phyloP scores from a whole-genome alignment of 2,113 vertebrate species.

The Shinisaurus crocodilurus region DNA sequence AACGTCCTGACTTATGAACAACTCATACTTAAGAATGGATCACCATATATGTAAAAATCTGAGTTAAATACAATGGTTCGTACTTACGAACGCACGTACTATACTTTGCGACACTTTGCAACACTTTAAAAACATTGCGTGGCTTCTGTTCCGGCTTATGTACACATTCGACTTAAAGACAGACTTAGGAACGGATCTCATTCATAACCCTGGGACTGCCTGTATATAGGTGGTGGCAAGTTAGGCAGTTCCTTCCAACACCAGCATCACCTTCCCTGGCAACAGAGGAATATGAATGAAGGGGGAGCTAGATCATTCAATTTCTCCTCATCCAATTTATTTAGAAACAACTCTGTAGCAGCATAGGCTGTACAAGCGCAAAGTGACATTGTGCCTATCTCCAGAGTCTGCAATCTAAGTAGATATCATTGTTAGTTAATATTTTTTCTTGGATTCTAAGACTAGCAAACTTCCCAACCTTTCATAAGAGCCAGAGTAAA shows the following conservation, averaged over 20 bases:
- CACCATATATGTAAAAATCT: too few species aligned
- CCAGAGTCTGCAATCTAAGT: background rate
- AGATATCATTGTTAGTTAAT: background rate
- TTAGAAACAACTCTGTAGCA: background rate
- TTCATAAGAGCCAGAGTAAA: constrained; percentile 24
- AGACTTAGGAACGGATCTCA: too few species aligned
- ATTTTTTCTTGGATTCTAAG: constrained; percentile 12
- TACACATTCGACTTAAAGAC: too few species aligned
- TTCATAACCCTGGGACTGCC: too few species aligned
- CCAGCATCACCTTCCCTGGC: background rate
- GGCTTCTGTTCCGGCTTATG: too few species aligned
- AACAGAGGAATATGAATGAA: background rate
- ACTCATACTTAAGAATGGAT: too few species aligned
- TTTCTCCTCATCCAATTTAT: background rate
- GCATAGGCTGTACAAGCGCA: background rate
- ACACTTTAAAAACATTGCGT: too few species aligned
- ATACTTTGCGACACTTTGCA: too few species aligned
- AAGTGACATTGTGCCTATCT: background rate
- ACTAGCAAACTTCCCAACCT: constrained; percentile 22
- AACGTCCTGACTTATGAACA: too few species aligned
- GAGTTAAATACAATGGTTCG: too few species aligned
- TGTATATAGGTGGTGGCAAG: background rate
- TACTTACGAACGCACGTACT: too few species aligned
- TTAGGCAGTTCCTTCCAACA: background rate
- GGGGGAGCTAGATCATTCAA: background rate